Evolutionary conservation across 2,888 invertebrate genomes (phyloP).

Genomic region (Sinotaia quadrata): DNA sequence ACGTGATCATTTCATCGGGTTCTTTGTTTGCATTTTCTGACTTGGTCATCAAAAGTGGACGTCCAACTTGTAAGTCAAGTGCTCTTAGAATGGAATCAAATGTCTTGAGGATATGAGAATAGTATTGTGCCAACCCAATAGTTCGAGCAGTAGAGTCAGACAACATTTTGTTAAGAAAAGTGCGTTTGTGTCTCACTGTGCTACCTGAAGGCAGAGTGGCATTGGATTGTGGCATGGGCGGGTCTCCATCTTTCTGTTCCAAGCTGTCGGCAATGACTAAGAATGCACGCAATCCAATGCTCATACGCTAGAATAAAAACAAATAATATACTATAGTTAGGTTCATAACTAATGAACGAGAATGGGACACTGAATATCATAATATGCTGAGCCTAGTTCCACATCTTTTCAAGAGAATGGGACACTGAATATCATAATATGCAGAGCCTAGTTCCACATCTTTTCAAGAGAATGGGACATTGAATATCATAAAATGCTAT

Average conservation of each 20-base stretch:
- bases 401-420: too few relatives aligned
- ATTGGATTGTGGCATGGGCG: conserved; percentile 97
- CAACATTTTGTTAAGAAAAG: conserved; percentile 88
- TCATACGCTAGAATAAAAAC: conserved; percentile 82
- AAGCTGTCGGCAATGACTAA: conserved; percentile 98
- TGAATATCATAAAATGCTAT: too few relatives aligned
- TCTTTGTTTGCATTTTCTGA: conserved; percentile 94
- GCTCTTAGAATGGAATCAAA: conserved; percentile 96
- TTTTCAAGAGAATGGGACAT: too few relatives aligned
- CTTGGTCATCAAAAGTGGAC: conserved; percentile 97
- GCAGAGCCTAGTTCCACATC: too few relatives aligned
- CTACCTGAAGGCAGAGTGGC: conserved; percentile 96
- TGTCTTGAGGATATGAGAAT: conserved; percentile 94
- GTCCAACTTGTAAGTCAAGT: conserved; percentile 94
- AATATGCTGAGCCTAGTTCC: too few relatives aligned
- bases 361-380: too few relatives aligned
- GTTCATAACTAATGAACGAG: too few relatives aligned
- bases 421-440: too few relatives aligned
- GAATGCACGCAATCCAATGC: conserved; percentile 96
- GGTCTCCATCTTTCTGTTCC: conserved; percentile 99
- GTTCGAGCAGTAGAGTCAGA: conserved; percentile 94
- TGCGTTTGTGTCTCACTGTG: conserved; percentile 91
- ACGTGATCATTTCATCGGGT: conserved; percentile 72
- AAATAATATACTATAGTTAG: too few relatives aligned
- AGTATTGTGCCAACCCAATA: conserved; percentile 97